Base-by-base conservation (phyloP, 2,888 invertebrate species). In the Noctua pronuba region DNA sequence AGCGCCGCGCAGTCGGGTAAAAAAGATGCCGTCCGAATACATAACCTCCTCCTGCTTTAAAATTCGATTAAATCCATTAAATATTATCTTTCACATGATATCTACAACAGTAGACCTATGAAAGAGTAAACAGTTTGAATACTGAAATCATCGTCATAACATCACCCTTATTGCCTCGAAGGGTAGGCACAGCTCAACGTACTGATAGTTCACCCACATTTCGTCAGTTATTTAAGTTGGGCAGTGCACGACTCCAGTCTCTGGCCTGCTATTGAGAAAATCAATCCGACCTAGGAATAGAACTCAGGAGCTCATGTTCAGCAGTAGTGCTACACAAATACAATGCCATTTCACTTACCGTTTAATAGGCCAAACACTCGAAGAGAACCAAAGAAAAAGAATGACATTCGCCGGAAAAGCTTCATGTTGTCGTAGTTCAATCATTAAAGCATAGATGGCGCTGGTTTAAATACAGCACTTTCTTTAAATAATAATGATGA, bases 391-490 rank as follows among this genome's bases (percentile, higher is more conserved):
- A 41, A 18, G 18, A 24, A 35, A 28, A 35, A 28, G 8, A 35
- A 44, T 10, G 13, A 44, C 0, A 4, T 13, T 7, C 2, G 11
- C 21, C 1, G 3, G 5, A 13, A 46, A 49, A 73, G 46, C 46
- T 52, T 46, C 1, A 21, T 11, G 52, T 1, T 21, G 2, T 49
- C 49, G 24, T 55, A 80, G 69, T 86, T 73, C 70, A 2, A 8
- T 7, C 10, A 1, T 5, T 28, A 0, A 38, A 1, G 0, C 21
- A 66, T 55, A 88, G 88, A 60, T 87, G 89, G 81, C 85, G 74
- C n/a, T 83, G 38, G 58, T 74, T 49, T 31, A 21, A 38, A 3
- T 31, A 35, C 13, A 0, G 0, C 2, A 4, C 13, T 3, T 11
- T 79, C 0, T 0, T 11, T 4, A 31, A 41, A 13, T n/a, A 21